Conservation (phyloP, 2,797 vertebrate genomes). For the Oreochromis grahami region DNA sequence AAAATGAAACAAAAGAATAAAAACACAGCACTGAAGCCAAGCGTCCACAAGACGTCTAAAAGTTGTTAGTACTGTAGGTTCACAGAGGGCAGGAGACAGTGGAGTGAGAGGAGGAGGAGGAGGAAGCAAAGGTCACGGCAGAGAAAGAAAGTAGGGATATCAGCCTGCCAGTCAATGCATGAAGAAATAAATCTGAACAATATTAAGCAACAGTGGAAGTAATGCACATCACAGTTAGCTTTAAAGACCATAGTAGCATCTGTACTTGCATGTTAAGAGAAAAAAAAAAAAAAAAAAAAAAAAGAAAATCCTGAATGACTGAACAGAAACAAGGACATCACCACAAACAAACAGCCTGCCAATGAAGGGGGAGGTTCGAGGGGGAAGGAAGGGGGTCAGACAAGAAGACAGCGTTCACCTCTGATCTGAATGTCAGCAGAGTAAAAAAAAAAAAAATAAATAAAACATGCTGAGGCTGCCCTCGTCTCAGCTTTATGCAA, state of each 20-base stretch:
- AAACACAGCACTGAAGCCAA: conserved; percentile 94
- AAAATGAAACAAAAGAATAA: no score
- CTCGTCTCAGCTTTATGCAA: neutral
- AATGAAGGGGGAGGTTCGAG: conserved; percentile 14
- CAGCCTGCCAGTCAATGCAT: conserved; percentile 80
- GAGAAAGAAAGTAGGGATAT: conserved; percentile 75
- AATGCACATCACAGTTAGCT: conserved; percentile 84
- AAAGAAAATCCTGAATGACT: conserved; percentile 54
- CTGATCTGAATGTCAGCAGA: conserved; percentile 10
- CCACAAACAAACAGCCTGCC: conserved; percentile 60
- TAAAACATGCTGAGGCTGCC: neutral
- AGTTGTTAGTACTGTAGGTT: conserved; percentile 86
- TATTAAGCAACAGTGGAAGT: conserved; percentile 72
- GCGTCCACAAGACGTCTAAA: conserved; percentile 93
- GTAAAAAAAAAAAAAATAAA: neutral
- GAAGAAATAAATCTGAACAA: conserved; percentile 53
- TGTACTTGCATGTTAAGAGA: conserved; percentile 64
- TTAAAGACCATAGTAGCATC: conserved; percentile 68
- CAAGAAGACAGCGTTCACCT: neutral
- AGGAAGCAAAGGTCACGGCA: conserved; percentile 83
- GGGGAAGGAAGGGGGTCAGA: neutral
- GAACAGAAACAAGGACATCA: conserved; percentile 63
- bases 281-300: neutral
- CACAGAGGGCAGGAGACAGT: conserved; percentile 77
- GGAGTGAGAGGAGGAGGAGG: conserved; percentile 38